phyloP scores from a whole-genome alignment of 2,113 vertebrate species.

The Oryctolagus cuniculus region mOryCun1.1 NC_091451.1:20636001-20636500 shows the following conservation, averaged over 20 bases:
- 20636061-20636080: not conserved
- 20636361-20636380: too few species aligned
- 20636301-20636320: not conserved
- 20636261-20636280: not conserved
- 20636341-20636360: too few species aligned
- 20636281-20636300: not conserved
- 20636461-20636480: too few species aligned
- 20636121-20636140: not conserved
- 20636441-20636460: too few species aligned
- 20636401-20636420: too few species aligned
- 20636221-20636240: too few species aligned
- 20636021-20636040: not conserved
- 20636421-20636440: too few species aligned
- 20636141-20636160: conserved; percentile 15
- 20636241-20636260: not conserved
- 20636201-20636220: not conserved
- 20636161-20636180: not conserved
- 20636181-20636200: accelerated
- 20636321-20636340: not conserved
- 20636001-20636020: not conserved
- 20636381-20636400: too few species aligned
- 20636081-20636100: not conserved
- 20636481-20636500: too few species aligned
- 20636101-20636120: not conserved
- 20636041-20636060: not conserved